Percentiles rank a stretch among this genome's conserved stretches.
phyloP scores from a whole-genome alignment of 2,797 vertebrate species.

The Graptemys geographica region DNA sequence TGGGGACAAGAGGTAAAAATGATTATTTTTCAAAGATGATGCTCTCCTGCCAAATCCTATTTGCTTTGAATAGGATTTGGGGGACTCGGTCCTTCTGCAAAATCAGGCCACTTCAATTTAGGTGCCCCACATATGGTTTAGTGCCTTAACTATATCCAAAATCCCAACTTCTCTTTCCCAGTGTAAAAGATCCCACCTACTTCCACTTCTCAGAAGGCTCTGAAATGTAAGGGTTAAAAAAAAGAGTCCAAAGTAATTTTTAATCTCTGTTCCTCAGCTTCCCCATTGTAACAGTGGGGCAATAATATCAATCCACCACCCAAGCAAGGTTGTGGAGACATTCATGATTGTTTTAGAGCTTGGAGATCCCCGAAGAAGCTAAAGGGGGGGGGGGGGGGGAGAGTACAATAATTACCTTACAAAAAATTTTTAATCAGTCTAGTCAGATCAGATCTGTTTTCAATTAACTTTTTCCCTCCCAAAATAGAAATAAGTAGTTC shows the following conservation, averaged over 20 bases:
- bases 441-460: background rate
- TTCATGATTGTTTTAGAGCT: background rate
- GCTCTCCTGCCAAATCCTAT: background rate
- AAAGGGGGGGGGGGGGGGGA: background rate
- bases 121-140: background rate
- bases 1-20: background rate
- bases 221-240: background rate
- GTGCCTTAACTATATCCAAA: background rate
- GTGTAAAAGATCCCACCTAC: background rate
- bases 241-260: background rate
- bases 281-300: background rate
- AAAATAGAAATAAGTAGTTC: background rate
- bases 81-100: background rate
- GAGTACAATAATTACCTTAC: background rate
- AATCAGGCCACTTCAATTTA: background rate
- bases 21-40: background rate
- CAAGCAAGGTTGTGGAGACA: background rate
- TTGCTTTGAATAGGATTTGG: background rate
- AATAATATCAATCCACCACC: background rate
- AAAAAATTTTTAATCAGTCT: background rate
- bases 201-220: background rate
- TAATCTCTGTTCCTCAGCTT: background rate
- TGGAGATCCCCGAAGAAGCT: background rate
- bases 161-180: background rate
- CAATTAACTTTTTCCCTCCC: background rate